Evolutionary conservation across 2,797 vertebrate genomes (phyloP).

Genomic region (Acropternis orthonyx): DNA sequence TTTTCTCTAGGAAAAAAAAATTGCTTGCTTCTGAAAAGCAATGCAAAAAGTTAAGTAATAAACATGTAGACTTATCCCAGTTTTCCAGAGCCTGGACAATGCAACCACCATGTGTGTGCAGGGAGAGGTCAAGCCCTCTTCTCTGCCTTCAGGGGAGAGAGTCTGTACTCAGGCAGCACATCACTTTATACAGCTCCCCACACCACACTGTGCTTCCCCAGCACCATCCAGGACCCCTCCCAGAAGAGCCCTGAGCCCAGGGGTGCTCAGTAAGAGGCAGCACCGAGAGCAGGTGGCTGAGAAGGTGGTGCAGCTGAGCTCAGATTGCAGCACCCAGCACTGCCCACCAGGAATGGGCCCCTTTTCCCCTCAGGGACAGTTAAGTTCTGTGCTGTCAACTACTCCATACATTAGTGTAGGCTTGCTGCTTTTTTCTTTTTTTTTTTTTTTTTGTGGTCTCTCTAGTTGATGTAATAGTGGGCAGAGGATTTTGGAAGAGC

Average conservation of each 20-base stretch:
- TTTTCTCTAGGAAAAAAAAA: background rate
- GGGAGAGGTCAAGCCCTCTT: background rate
- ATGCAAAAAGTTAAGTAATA: background rate
- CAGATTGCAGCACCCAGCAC: background rate
- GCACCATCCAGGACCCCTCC: background rate
- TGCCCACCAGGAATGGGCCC: fast-evolving
- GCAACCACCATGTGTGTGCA: background rate
- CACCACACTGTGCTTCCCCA: background rate
- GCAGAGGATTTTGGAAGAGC: background rate
- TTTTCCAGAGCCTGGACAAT: background rate
- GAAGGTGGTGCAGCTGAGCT: background rate
- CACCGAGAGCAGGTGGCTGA: fast-evolving
- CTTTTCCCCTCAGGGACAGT: background rate
- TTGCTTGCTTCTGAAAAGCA: background rate
- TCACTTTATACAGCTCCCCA: background rate
- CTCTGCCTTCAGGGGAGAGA: background rate
- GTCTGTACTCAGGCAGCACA: fast-evolving
- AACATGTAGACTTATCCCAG: background rate
- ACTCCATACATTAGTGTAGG: too few species aligned
- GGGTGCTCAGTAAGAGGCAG: background rate
- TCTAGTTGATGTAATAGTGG: fast-evolving
- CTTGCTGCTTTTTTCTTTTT: background rate
- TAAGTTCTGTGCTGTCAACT: background rate
- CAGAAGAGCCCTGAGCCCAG: background rate
- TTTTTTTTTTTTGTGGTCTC: background rate